Evolutionary conservation across 1,140 invertebrate genomes (phyloP).

Genomic region (Matsumurasca onukii): DNA sequence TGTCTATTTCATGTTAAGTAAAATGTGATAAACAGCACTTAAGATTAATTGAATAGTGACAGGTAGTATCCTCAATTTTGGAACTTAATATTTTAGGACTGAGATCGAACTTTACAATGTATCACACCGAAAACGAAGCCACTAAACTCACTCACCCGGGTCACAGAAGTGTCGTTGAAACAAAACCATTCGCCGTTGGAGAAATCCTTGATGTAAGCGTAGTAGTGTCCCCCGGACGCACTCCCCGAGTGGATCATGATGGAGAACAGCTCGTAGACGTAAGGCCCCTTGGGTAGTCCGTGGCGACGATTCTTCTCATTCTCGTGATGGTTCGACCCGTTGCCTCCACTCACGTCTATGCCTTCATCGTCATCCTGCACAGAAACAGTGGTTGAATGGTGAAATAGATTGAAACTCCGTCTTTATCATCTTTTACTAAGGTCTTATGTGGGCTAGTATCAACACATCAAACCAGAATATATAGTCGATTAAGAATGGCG

Average conservation of each 20-base stretch:
- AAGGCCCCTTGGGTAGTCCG: constrained; percentile 60
- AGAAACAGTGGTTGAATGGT: background rate
- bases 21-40: too few species aligned
- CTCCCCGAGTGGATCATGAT: constrained; percentile 94
- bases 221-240: constrained; percentile 91
- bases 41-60: too few species aligned
- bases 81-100: too few species aligned
- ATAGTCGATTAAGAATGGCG: too few species aligned
- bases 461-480: too few species aligned
- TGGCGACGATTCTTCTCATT: constrained; percentile 55
- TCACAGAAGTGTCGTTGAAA: constrained; percentile 79
- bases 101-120: too few species aligned
- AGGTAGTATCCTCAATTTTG: too few species aligned
- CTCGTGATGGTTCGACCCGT: constrained; percentile 46
- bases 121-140: too few species aligned
- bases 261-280: constrained; percentile 86
- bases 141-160: constrained; percentile 51
- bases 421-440: too few species aligned
- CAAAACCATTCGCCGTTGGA: constrained; percentile 74
- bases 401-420: too few species aligned
- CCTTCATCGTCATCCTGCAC: constrained; percentile 54
- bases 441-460: too few species aligned
- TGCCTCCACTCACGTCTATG: constrained; percentile 60
- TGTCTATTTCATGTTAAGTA: too few species aligned
- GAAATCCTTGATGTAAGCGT: constrained; percentile 91